Evolutionary conservation across 2,113 vertebrate species (phyloP), one percentile per base, ranked within the genome.

Genomic region (Coptodon bakossiorum): DNA sequence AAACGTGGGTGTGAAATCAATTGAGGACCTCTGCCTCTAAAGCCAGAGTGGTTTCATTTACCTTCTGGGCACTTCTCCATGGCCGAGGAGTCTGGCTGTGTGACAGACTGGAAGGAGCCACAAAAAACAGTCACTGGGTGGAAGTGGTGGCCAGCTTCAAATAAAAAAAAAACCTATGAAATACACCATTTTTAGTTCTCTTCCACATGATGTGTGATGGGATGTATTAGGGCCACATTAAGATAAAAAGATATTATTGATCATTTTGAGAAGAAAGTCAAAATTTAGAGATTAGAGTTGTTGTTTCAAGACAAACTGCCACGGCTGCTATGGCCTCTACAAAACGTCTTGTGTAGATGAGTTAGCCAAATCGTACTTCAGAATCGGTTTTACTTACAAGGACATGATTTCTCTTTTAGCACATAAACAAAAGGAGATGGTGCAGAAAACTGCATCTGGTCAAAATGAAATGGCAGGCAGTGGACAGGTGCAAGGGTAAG

Each of bases 1-100:
- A 82, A 19, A 89, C 56, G 68, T 89, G 81, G 48, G 86, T 83
- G 81, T 88, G 63, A 88, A 92, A 89, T 91, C 57, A 86, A 82
- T 88, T 50, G 81, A 89, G 48, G 76, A 78, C 38, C 80, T 78
- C 53, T 89, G 56, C 66, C 63, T 81, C 53, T 34, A 80, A 85
- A 86, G 78, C 66, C 71, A 86, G 81, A 86, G 82, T 81, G 86
- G 86, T 91, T 93, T 93, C 59, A 89, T 92, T 91, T 88, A 93
- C 90, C 92, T 93, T 84, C 84, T 94, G 90, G 91, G 85, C 71
- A 85, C 80, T 66, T 90, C 48, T 92, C 81, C 89, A 87, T 73
- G 83, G 81, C 84, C 73, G 81, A 93, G 86, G 89, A 91, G 66
- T 87, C 68, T 89, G 92, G 87, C 90, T 80, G 68, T 78, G 48